A percentile compares a stretch with the other conserved stretches of the same genome.
Conservation (phyloP, 2,797 vertebrate species). For the Natrix natrix region DNA sequence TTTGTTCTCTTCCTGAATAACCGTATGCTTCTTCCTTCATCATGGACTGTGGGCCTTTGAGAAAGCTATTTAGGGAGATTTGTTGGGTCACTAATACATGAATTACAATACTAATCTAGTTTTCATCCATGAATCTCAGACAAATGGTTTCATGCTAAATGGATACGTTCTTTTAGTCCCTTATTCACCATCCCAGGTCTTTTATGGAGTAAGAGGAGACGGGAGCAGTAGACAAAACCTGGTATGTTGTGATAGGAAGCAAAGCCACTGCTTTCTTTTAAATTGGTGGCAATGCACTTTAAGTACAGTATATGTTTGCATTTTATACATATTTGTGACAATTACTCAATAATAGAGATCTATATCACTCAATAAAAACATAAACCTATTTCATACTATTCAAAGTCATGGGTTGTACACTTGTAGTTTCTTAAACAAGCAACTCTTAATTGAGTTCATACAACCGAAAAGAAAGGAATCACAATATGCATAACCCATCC, state of each 20-base stretch:
- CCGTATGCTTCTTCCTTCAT: background rate
- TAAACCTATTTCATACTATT: background rate
- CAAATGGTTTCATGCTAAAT: background rate
- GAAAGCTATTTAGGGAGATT: background rate
- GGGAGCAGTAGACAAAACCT: background rate
- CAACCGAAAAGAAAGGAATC: background rate
- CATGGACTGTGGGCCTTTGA: background rate
- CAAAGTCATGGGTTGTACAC: background rate
- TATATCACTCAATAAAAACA: background rate
- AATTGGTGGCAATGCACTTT: background rate
- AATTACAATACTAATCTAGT: background rate
- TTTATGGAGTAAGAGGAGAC: background rate
- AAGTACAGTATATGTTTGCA: background rate
- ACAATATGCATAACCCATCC: background rate
- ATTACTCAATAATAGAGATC: background rate
- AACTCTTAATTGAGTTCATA: background rate
- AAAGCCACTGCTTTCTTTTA: background rate
- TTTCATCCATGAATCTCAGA: background rate
- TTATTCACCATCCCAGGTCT: background rate
- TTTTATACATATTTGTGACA: background rate
- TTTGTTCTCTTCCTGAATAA: background rate
- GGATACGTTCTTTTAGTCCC: background rate
- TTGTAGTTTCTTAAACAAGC: background rate
- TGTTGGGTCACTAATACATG: background rate
- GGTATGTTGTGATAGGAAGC: background rate